Percentiles rank a stretch among this genome's conserved stretches.
Conservation (phyloP, 2,113 vertebrate genomes). For the Plectropomus leopardus region DNA sequence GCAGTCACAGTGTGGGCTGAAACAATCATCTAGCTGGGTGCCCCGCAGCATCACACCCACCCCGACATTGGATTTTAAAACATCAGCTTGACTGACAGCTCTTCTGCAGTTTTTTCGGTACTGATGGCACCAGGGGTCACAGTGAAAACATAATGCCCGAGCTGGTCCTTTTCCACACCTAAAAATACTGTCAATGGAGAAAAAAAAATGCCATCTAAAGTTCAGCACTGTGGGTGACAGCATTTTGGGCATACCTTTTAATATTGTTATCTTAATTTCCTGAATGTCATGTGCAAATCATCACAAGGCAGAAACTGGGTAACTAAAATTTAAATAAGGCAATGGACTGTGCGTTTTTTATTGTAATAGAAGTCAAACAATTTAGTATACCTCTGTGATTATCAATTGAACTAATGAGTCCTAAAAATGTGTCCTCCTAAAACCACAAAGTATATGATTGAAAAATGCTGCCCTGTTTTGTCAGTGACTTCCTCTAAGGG, state of each 20-base stretch:
- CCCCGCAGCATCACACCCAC: background rate
- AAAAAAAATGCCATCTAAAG: background rate
- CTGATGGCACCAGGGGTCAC: background rate
- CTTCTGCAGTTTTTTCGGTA: background rate
- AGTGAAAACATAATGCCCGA: background rate
- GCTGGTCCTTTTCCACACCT: background rate
- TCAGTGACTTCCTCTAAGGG: background rate
- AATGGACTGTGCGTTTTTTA: background rate
- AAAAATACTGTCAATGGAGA: background rate
- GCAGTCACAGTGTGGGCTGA: background rate
- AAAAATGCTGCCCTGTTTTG: background rate
- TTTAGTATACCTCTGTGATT: background rate
- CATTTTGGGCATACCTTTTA: background rate
- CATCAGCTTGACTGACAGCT: background rate
- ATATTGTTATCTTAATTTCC: background rate
- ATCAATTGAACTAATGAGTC: background rate
- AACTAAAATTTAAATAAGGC: background rate
- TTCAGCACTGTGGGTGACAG: background rate
- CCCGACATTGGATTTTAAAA: background rate
- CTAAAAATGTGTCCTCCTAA: background rate
- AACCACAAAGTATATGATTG: background rate
- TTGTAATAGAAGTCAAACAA: background rate
- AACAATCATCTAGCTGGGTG: slow-evolving; percentile 6
- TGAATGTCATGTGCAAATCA: background rate
- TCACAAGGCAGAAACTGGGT: background rate